Evolutionary conservation across 2,797 vertebrate species (phyloP).

Genomic region (Peromyscus nudipes): DNA sequence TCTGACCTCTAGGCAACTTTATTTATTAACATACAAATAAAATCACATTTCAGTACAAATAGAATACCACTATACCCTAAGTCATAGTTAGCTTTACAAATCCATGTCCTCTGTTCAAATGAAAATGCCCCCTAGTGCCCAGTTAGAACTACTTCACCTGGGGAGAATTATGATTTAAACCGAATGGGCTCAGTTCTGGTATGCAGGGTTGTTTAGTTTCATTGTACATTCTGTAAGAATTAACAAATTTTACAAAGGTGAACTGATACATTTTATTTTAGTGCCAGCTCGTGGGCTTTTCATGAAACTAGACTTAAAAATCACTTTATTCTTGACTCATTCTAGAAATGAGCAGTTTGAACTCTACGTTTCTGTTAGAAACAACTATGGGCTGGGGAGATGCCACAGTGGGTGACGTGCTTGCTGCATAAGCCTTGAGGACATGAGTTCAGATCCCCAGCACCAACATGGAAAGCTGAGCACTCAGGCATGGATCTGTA

Average conservation of each 20-base stretch:
- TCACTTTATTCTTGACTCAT: slow-evolving; percentile 28
- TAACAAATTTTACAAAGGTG: slow-evolving; percentile 35
- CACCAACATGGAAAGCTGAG: neutral
- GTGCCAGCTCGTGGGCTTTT: neutral
- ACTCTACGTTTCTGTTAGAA: slow-evolving; percentile 43
- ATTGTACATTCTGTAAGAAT: slow-evolving; percentile 27
- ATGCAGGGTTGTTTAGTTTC: neutral
- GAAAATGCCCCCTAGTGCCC: neutral
- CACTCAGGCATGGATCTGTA: neutral
- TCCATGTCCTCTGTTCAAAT: neutral
- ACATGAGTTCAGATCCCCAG: neutral
- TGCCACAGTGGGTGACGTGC: neutral
- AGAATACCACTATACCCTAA: too few relatives aligned
- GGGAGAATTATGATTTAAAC: slow-evolving; percentile 17
- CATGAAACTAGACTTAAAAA: slow-evolving; percentile 47
- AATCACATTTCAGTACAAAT: too few relatives aligned
- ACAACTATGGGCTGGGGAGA: neutral
- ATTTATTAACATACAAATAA: too few relatives aligned
- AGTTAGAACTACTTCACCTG: neutral
- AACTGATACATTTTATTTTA: slow-evolving; percentile 59
- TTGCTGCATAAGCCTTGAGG: neutral
- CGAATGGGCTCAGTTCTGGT: neutral
- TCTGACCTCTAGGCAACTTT: too few relatives aligned
- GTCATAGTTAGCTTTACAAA: slow-evolving; percentile 57
- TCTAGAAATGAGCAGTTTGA: slow-evolving; percentile 31